These are phyloP conservation scores for Fragum sueziense DNA, from an alignment of 2,888 invertebrate species.

Conservation along the genomic window DNA sequence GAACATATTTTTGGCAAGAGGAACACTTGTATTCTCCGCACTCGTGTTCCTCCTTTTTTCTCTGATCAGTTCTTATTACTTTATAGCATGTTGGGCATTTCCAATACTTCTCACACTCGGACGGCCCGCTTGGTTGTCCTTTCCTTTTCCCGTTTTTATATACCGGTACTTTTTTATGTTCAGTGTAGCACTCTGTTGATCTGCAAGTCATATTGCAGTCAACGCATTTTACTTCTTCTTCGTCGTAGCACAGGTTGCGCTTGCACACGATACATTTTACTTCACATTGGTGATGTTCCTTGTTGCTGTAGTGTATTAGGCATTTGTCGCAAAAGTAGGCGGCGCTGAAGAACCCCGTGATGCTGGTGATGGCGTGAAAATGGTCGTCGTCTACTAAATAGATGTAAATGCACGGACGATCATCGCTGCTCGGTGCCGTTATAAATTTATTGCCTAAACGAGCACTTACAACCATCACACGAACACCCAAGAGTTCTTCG, in stretches of 20 bases:
- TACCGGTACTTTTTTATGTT: conserved; percentile 15
- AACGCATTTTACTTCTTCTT: conserved; percentile 8
- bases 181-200: conserved; percentile 24
- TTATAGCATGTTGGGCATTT: conserved; percentile 29
- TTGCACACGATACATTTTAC: conserved; percentile 38
- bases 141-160: conserved; percentile 23
- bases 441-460: conserved; percentile 46
- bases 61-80: conserved; percentile 20
- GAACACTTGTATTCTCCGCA: conserved; percentile 34
- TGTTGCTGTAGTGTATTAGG: conserved; percentile 27
- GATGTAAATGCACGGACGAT: conserved; percentile 37
- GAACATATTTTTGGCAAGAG: conserved; percentile 15
- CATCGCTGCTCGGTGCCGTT: conserved; percentile 27
- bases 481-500: conserved; percentile 29
- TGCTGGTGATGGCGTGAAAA: conserved; percentile 33
- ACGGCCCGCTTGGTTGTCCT: conserved; percentile 12
- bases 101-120: conserved; percentile 28
- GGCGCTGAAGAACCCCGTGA: conserved; percentile 45
- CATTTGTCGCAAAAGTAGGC: conserved; percentile 29
- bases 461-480: conserved; percentile 51
- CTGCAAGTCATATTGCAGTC: conserved; percentile 28
- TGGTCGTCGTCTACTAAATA: conserved; percentile 45
- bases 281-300: conserved; percentile 32
- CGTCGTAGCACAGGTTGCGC: conserved; percentile 25
- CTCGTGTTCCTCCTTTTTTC: conserved; percentile 23